phyloP scores from a whole-genome alignment of 1,140 invertebrate species.

The Cherax quadricarinatus region DNA sequence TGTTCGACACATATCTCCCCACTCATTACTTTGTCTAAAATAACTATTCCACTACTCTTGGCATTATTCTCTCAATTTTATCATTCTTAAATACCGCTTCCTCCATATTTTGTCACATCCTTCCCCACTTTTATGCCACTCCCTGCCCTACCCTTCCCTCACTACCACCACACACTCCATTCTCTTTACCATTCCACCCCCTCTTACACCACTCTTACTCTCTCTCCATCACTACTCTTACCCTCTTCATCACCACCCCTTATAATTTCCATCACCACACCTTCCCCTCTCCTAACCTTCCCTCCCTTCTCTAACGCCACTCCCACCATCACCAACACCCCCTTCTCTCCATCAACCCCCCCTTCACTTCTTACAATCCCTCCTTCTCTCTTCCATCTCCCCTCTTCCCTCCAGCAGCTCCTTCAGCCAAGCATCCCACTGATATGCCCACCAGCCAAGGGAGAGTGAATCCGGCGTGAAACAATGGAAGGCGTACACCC shows the following conservation, averaged over 20 bases:
- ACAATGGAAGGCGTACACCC: constrained; percentile 47
- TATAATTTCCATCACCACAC: too few relatives aligned
- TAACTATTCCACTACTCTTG: too few relatives aligned
- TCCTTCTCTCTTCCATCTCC: not conserved
- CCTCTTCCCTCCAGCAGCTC: not conserved
- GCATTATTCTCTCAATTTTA: too few relatives aligned
- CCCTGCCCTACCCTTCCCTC: not conserved
- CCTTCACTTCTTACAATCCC: not conserved
- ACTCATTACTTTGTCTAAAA: too few relatives aligned
- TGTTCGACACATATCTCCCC: too few relatives aligned
- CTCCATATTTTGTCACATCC: too few relatives aligned
- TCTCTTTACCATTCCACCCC: not conserved
- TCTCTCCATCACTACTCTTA: not conserved
- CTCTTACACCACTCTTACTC: not conserved
- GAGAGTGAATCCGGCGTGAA: constrained; percentile 50
- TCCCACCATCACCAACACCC: not conserved
- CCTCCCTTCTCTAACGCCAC: not conserved
- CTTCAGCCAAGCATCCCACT: not conserved
- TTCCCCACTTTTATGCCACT: too few relatives aligned
- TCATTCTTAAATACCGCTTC: too few relatives aligned
- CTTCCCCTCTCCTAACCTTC: not conserved
- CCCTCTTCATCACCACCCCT: not conserved
- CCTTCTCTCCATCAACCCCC: not conserved
- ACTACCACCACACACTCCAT: not conserved
- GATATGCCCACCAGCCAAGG: constrained; percentile 24